Base-by-base conservation (phyloP, 2,888 invertebrate species). In the Glomeris marginata region DNA sequence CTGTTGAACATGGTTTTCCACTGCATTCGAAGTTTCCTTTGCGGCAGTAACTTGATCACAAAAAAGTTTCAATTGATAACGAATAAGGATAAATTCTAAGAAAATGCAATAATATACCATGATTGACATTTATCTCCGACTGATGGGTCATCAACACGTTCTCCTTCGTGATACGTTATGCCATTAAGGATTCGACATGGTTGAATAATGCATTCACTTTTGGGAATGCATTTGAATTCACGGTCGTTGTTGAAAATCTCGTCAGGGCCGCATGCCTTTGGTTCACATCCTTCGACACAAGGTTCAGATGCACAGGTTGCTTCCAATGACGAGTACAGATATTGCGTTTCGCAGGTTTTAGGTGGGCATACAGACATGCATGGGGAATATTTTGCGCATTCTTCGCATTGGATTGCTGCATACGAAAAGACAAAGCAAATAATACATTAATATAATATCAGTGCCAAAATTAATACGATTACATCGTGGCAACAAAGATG, bases 351-450 rank as follows among this genome's bases (percentile, higher is more conserved):
- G 61, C 91, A 91, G 0, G 86, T 87, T 64, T 82, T 82, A 11
- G 75, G 70, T 1, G 88, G 86, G 59, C 91, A 91, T 2, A 86
- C 74, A 0, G 83, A 75, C 15, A 90, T 72, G 62, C 91, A 91
- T 0, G 85, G 75, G 54, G 78, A 79, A 69, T 90, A 91, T 49
- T 74, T 74, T 1, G 83, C 77, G 58, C 86, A 86, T 41, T 75
- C 74, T 58, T 81, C 85, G 60, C 91, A 91, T 66, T 91, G 88
- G 71, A 90, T 81, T 0, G 90, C 86, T 86, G 64, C 16, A 58
- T 58, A 45, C 22, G 6, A 35, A 63, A 42, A 16, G n/a, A n/a
- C n/a, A n/a, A n/a, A n/a, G n/a, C n/a, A n/a, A n/a, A n/a, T 22
- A 37, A 5, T 18, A 38, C 11, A 45, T 18, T 5, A n/a, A n/a